Evolutionary conservation across 2,888 invertebrate species (phyloP).

Genomic region (Agapetus fuscipes): DNA sequence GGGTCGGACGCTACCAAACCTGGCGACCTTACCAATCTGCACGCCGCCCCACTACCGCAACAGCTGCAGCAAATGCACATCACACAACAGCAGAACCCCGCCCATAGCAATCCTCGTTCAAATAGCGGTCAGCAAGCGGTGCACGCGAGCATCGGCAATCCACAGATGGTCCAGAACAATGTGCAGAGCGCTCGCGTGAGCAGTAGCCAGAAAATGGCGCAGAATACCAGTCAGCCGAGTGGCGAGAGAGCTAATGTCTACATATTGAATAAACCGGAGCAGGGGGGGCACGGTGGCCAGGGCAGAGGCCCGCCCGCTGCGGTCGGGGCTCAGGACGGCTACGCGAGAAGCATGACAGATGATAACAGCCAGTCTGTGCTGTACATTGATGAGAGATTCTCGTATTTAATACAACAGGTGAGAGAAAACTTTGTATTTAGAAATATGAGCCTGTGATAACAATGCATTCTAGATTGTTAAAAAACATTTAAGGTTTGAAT

Average conservation of each 20-base stretch:
- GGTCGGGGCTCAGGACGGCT: too few species aligned
- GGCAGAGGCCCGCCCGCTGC: neutral
- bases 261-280: neutral
- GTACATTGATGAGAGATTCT: constrained; percentile 18
- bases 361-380: constrained; percentile 21
- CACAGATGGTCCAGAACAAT: too few species aligned
- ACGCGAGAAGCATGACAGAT: constrained; percentile 11
- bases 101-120: neutral
- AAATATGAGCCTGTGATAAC: too few species aligned
- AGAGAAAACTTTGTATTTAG: too few species aligned
- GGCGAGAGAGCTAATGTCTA: neutral
- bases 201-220: constrained; percentile 1
- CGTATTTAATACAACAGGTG: constrained; percentile 18
- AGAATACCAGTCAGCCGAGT: neutral
- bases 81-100: neutral
- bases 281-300: constrained; percentile 1
- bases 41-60: neutral
- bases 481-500: too few species aligned
- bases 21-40: neutral
- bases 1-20: neutral
- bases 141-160: neutral
- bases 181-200: constrained; percentile 6
- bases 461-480: too few species aligned
- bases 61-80: neutral
- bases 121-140: neutral